A percentile compares a stretch with the other conserved stretches of the same genome.
These are phyloP conservation scores for Seira ritae DNA, from an alignment of 2,888 invertebrate species.

Conservation along the genomic window DNA sequence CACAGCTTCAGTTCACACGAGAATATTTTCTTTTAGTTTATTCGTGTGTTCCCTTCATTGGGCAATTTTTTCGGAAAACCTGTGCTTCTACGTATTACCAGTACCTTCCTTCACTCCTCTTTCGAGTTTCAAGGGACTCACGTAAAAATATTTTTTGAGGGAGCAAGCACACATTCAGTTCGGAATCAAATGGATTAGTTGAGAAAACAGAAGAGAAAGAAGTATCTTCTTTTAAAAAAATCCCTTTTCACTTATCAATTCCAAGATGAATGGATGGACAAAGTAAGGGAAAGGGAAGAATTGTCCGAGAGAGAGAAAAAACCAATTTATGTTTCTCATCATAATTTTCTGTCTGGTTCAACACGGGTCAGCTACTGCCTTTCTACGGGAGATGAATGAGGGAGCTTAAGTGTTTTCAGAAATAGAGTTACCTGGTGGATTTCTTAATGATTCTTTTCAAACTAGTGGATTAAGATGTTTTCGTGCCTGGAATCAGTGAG, in stretches of 20 bases:
- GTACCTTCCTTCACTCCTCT: background rate
- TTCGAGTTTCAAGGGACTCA: background rate
- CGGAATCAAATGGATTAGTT: constrained; percentile 1
- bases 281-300: background rate
- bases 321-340: background rate
- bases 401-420: too few species aligned
- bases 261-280: constrained; percentile 15
- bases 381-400: too few species aligned
- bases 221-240: background rate
- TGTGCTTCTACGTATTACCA: too few species aligned
- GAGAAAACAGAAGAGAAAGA: background rate
- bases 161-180: background rate
- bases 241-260: constrained; percentile 15
- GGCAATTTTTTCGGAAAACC: background rate
- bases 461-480: too few species aligned
- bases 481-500: too few species aligned
- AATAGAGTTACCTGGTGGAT: too few species aligned
- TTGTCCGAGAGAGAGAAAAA: constrained; percentile 35
- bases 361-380: too few species aligned
- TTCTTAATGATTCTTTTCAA: too few species aligned
- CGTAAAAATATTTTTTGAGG: background rate
- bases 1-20: background rate
- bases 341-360: too few species aligned
- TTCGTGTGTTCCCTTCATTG: too few species aligned
- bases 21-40: background rate